These are phyloP conservation scores for Apus apus DNA, from an alignment of 2,113 vertebrate species.

Conservation along the genomic window DNA sequence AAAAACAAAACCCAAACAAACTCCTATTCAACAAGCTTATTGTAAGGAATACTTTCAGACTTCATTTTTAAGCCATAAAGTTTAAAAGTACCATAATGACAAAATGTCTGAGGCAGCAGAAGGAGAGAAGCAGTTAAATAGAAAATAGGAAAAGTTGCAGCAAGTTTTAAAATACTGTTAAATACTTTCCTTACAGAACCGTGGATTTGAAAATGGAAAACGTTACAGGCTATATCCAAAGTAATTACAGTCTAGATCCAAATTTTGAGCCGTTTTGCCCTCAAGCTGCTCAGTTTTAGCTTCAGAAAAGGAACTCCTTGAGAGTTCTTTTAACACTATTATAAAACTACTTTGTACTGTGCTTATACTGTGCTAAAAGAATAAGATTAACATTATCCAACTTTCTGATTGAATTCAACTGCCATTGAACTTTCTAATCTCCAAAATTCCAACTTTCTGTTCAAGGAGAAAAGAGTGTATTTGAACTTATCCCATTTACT, in stretches of 20 bases:
- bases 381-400: background rate
- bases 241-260: background rate
- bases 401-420: background rate
- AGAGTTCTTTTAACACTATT: background rate
- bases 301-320: background rate
- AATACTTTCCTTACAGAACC: background rate
- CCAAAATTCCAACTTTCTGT: background rate
- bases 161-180: background rate
- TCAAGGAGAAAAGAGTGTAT: background rate
- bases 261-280: slow-evolving; percentile 10
- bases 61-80: background rate
- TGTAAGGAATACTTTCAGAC: background rate
- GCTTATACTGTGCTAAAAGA: background rate
- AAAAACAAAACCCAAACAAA: background rate
- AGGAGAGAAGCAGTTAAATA: background rate
- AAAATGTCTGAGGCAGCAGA: background rate
- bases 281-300: background rate
- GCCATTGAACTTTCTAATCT: background rate
- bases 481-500: background rate
- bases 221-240: background rate
- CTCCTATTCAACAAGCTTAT: background rate
- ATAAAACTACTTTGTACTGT: background rate
- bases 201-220: background rate
- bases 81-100: background rate
- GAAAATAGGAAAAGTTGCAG: background rate